Conservation (phyloP, 1,140 invertebrate genomes). For the Zaprionus inermis region DNA sequence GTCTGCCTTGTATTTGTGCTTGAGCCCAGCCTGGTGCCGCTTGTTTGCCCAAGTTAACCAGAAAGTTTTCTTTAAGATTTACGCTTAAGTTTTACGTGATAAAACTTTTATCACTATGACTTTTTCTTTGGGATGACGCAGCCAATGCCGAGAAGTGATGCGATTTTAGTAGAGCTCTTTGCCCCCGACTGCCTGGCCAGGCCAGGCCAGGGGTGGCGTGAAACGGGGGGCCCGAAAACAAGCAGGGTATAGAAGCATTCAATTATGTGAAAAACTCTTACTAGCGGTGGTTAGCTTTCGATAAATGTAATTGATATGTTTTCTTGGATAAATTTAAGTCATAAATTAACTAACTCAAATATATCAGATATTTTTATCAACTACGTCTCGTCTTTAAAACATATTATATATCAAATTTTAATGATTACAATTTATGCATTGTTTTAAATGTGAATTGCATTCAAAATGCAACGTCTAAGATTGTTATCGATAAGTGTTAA, state of each 20-base stretch:
- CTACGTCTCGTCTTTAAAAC: not conserved
- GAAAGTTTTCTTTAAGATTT: conserved; percentile 83
- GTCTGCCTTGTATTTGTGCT: conserved; percentile 26
- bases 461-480: too few species aligned
- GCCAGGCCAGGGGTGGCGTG: conserved; percentile 41
- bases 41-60: conserved; percentile 81
- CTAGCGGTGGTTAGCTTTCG: not conserved
- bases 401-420: not conserved
- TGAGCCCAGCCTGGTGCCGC: conserved; percentile 45
- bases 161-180: conserved; percentile 60
- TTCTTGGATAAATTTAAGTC: too few species aligned
- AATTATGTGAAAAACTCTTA: not conserved
- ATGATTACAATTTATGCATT: not conserved
- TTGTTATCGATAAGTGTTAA: too few species aligned
- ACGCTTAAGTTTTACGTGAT: conserved; percentile 82
- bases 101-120: conserved; percentile 81
- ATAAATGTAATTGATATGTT: not conserved
- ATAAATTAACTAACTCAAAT: too few species aligned
- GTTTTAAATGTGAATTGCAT: not conserved
- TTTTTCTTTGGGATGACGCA: conserved; percentile 49
- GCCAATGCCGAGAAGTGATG: conserved; percentile 47
- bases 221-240: conserved; percentile 14
- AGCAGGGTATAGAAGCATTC: not conserved
- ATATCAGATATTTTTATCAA: too few species aligned
- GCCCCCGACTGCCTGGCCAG: too few species aligned